phyloP scores from a whole-genome alignment of 1,140 invertebrate species.

The Listronotus oregonensis region DNA sequence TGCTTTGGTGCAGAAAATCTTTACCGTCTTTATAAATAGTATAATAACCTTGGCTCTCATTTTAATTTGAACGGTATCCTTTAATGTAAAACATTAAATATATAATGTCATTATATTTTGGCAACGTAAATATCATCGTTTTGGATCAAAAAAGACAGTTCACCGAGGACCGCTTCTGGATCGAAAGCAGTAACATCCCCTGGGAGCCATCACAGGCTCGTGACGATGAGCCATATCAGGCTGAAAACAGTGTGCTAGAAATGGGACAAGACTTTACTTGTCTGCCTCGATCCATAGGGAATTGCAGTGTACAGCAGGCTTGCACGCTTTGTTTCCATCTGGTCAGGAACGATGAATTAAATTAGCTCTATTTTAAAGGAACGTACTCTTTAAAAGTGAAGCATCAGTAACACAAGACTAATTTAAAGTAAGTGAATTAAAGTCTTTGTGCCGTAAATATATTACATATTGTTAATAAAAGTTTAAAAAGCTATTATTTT shows the following conservation, averaged over 20 bases:
- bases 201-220: conserved; percentile 18
- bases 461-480: too few relatives aligned
- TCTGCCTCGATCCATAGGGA: conserved; percentile 2
- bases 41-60: too few relatives aligned
- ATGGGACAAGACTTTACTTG: conserved; percentile 24
- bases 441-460: too few relatives aligned
- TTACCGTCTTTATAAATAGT: too few relatives aligned
- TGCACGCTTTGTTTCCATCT: conserved; percentile 15
- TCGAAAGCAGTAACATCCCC: conserved; percentile 8
- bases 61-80: too few relatives aligned
- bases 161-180: conserved; percentile 9
- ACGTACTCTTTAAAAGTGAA: conserved; percentile 1
- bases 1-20: too few relatives aligned
- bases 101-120: too few relatives aligned
- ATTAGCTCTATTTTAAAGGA: conserved; percentile 3
- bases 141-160: neutral
- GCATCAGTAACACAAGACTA: too few relatives aligned
- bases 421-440: too few relatives aligned
- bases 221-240: conserved; percentile 28
- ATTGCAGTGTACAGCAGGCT: conserved; percentile 8
- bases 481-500: too few relatives aligned
- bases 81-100: too few relatives aligned
- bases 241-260: conserved; percentile 16
- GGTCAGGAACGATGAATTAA: conserved; percentile 14
- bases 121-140: too few relatives aligned